Evolutionary conservation across 92 coral and sea anemone genomes (phyloP).

Genomic region (Paragorgia papillata): DNA sequence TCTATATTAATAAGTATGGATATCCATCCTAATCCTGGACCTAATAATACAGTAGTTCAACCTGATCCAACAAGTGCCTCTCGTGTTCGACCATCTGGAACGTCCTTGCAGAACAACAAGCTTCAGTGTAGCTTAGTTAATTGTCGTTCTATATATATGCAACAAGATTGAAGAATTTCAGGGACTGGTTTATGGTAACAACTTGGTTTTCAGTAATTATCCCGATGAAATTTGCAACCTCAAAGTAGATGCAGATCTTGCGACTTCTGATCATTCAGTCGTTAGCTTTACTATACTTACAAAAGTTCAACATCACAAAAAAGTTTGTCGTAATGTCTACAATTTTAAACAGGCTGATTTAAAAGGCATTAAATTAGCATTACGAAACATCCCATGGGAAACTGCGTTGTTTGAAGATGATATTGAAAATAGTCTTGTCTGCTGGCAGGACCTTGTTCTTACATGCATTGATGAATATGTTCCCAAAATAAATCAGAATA

Average conservation of each 20-base stretch:
- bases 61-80: too few species aligned
- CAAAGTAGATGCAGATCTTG: constrained; percentile 14
- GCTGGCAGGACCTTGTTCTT: constrained; percentile 17
- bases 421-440: constrained; percentile 6
- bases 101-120: too few species aligned
- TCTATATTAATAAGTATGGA: too few species aligned
- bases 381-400: constrained; percentile 22
- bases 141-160: too few species aligned
- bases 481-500: constrained; percentile 32
- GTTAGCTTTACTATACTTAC: not conserved
- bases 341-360: constrained; percentile 38
- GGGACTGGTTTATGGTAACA: too few species aligned
- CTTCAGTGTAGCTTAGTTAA: too few species aligned
- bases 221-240: constrained; percentile 31
- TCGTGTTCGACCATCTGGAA: too few species aligned
- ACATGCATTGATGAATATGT: constrained; percentile 43
- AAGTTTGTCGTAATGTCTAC: constrained; percentile 36
- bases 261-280: constrained; percentile 22
- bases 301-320: constrained; percentile 22
- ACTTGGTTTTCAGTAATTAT: too few species aligned
- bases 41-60: too few species aligned
- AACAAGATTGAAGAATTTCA: too few species aligned
- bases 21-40: too few species aligned
- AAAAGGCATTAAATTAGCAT: constrained; percentile 27
- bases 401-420: constrained; percentile 9